Percentiles rank a stretch among this genome's conserved stretches.
Conservation (phyloP, 2,888 invertebrate species). For the Salticus scenicus region DNA sequence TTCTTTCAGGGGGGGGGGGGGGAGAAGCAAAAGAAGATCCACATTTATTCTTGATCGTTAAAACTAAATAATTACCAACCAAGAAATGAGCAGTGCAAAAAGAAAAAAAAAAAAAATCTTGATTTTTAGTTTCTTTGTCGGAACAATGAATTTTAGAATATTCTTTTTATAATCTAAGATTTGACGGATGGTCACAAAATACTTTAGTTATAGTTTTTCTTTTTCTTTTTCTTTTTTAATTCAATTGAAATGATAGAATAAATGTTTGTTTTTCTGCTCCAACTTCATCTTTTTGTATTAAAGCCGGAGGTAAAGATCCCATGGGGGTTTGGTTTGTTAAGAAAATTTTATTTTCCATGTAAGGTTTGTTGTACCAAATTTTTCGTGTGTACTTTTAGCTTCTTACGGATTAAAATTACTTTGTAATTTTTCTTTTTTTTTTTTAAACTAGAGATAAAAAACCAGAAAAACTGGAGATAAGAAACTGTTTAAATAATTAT, state of each 20-base stretch:
- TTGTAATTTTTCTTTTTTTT: too few species aligned
- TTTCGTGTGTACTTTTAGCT: too few species aligned
- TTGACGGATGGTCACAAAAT: neutral
- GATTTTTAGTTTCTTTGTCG: neutral
- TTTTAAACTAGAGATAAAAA: too few species aligned
- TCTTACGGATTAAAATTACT: too few species aligned
- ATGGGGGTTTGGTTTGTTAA: too few species aligned
- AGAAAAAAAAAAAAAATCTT: neutral
- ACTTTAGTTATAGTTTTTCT: too few species aligned
- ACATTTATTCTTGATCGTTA: constrained; percentile 57
- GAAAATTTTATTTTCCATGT: too few species aligned
- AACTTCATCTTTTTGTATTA: neutral
- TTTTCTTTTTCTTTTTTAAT: too few species aligned
- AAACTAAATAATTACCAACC: constrained; percentile 62
- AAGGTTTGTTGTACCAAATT: too few species aligned
- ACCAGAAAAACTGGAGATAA: too few species aligned
- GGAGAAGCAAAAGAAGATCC: constrained; percentile 12
- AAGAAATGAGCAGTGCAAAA: constrained; percentile 24
- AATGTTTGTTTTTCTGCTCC: neutral
- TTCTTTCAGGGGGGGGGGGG: constrained; percentile 20
- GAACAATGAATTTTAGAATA: neutral
- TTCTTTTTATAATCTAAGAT: neutral
- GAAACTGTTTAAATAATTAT: too few species aligned
- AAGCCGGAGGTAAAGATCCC: too few species aligned
- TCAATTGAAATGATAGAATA: neutral